A percentile compares a stretch with the other conserved stretches of the same genome.
phyloP scores from a whole-genome alignment of 2,888 invertebrate genomes.

The Dolichopus griseipennis region DNA sequence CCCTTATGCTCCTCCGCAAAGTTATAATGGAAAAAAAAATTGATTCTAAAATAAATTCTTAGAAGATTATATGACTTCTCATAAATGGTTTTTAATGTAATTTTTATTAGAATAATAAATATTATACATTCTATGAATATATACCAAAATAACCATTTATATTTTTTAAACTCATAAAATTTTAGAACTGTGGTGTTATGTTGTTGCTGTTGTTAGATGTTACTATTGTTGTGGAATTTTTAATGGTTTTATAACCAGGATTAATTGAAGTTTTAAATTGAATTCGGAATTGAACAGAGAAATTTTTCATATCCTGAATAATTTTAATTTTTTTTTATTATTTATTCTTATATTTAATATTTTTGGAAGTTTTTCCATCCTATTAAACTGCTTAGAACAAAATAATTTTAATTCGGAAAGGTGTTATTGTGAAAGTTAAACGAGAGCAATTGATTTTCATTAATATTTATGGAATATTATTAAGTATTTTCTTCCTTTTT shows the following conservation, averaged over 20 bases:
- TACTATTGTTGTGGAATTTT: not conserved
- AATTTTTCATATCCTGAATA: not conserved
- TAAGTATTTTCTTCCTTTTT: too few relatives aligned
- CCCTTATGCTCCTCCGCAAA: too few relatives aligned
- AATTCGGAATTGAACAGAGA: not conserved
- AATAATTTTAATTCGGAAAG: not conserved
- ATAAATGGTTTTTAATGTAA: too few relatives aligned
- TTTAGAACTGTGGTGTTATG: not conserved
- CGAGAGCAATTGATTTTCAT: not conserved
- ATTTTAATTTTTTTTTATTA: too few relatives aligned
- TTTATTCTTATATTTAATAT: not conserved
- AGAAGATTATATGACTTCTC: too few relatives aligned
- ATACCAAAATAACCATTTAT: too few relatives aligned
- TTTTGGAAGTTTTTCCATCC: not conserved
- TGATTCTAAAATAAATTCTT: too few relatives aligned
- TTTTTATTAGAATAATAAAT: too few relatives aligned
- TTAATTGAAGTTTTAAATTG: not conserved
- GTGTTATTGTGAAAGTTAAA: not conserved
- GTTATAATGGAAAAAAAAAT: too few relatives aligned
- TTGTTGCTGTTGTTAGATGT: not conserved
- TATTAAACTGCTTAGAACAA: not conserved
- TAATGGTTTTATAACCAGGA: not conserved
- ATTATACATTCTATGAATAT: too few relatives aligned
- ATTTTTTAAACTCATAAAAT: not conserved
- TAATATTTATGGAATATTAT: too few relatives aligned